These are phyloP conservation scores for Thomomys bottae DNA, from an alignment of 2,113 vertebrate genomes.

Conservation along the genomic window DNA sequence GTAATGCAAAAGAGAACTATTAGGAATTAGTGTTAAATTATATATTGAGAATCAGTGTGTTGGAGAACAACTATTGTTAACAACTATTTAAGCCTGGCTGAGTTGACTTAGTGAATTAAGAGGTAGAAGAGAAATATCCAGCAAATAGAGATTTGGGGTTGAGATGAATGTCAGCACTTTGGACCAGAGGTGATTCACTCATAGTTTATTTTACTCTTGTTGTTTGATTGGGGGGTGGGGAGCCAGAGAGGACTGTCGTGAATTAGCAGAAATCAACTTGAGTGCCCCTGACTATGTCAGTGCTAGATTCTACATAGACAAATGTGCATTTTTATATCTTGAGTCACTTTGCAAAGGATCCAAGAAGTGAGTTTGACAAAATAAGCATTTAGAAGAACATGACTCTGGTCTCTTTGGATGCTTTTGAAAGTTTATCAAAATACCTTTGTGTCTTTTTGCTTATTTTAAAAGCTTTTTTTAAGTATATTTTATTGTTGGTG, in stretches of 20 bases:
- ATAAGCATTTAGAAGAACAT: not conserved
- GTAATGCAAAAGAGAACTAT: not conserved
- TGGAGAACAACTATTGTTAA: not conserved
- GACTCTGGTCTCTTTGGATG: not conserved
- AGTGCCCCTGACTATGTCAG: not conserved
- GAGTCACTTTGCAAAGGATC: not conserved
- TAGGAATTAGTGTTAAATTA: not conserved
- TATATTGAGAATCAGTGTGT: not conserved
- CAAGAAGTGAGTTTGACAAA: not conserved
- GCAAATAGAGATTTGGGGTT: not conserved
- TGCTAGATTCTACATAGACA: not conserved
- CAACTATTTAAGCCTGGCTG: not conserved
- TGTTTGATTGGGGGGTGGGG: not conserved
- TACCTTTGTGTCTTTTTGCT: not conserved
- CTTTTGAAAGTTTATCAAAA: not conserved
- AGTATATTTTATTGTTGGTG: too few species aligned
- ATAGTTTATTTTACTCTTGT: not conserved
- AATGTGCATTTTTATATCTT: not conserved
- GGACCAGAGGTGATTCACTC: not conserved
- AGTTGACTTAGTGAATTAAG: constrained; percentile 1
- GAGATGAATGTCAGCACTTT: not conserved
- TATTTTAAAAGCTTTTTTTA: constrained; percentile 35
- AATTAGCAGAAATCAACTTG: not conserved
- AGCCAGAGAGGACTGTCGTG: not conserved
- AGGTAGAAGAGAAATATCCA: not conserved